Conservation (phyloP, 2,113 vertebrate genomes). For the Cariama cristata region DNA sequence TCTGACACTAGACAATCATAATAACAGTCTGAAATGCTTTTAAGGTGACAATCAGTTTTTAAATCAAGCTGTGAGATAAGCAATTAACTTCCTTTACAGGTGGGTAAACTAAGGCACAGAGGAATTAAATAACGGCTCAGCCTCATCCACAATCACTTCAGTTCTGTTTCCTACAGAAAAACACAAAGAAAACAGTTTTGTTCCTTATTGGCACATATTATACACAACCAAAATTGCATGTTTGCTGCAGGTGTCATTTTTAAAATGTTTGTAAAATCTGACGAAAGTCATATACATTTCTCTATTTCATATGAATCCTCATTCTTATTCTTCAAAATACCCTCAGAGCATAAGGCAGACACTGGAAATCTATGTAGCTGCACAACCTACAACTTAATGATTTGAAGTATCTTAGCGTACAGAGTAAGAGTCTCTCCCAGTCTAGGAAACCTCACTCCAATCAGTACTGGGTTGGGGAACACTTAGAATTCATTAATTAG, state of each 20-base stretch:
- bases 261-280: neutral
- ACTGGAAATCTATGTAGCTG: neutral
- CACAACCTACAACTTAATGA: neutral
- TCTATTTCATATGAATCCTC: neutral
- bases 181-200: neutral
- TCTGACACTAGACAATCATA: neutral
- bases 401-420: neutral
- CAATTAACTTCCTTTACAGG: neutral
- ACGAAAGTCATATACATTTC: neutral
- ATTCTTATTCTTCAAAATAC: neutral
- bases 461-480: neutral
- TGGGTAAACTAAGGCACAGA: conserved; percentile 18
- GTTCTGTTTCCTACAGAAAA: neutral
- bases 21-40: neutral
- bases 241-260: neutral
- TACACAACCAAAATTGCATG: neutral
- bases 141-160: neutral
- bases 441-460: neutral
- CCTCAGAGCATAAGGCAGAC: neutral
- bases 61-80: neutral
- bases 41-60: neutral
- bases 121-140: neutral
- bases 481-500: neutral
- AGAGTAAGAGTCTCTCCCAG: neutral
- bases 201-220: neutral